Conservation (phyloP, 2,888 invertebrate genomes). For the Taenaris catops region DNA sequence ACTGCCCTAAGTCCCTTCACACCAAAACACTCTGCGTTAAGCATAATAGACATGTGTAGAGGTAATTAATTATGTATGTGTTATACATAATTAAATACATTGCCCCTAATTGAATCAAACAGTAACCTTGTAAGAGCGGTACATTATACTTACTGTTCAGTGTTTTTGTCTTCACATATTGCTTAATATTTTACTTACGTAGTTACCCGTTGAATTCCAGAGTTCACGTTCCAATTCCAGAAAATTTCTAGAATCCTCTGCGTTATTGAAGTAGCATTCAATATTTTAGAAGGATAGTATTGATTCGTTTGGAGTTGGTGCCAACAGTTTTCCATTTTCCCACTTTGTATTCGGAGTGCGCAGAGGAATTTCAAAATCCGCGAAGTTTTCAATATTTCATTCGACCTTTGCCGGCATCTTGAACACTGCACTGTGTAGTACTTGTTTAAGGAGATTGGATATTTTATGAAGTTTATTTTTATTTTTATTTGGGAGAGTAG, state of each 20-base stretch:
- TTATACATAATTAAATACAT: too few species aligned
- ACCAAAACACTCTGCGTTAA: too few species aligned
- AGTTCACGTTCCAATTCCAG: slow-evolving; percentile 2
- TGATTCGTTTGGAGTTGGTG: slow-evolving; percentile 14
- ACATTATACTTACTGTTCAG: too few species aligned
- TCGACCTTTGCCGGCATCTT: slow-evolving; percentile 15
- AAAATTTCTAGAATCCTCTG: neutral
- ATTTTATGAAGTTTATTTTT: slow-evolving; percentile 2
- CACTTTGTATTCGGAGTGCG: slow-evolving; percentile 10
- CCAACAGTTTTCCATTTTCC: slow-evolving; percentile 18
- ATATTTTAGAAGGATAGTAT: slow-evolving; percentile 18
- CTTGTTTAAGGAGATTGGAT: slow-evolving; percentile 8
- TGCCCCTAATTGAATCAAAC: too few species aligned
- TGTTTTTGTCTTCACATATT: too few species aligned
- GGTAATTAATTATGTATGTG: too few species aligned
- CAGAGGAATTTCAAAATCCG: slow-evolving; percentile 15
- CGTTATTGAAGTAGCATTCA: slow-evolving; percentile 11
- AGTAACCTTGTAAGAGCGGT: too few species aligned
- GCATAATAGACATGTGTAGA: too few species aligned
- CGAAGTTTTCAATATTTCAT: slow-evolving; percentile 22
- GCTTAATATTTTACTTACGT: too few species aligned
- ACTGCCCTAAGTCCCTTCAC: too few species aligned
- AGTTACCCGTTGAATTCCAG: too few species aligned
- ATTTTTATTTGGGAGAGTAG: too few species aligned
- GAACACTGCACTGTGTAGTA: slow-evolving; percentile 8